Evolutionary conservation across 2,888 invertebrate genomes (phyloP), one percentile per base, ranked within the genome.

Genomic region (Aleiodes alternator): DNA sequence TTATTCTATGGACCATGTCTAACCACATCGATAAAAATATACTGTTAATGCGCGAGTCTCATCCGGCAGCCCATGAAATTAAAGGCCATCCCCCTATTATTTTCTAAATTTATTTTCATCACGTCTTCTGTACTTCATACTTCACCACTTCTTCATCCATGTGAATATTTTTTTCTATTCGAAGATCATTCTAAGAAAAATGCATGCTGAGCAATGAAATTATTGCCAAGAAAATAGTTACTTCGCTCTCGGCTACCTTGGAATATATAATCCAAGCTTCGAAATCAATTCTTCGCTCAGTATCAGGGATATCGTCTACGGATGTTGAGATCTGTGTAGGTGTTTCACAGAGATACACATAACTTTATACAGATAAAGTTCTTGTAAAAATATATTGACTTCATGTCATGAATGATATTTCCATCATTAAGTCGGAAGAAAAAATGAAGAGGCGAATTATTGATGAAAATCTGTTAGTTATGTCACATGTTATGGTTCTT

Each of bases 11-110:
- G 55, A 53, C 71, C 86, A 84, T 87, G 83, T 85, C 86, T 84
- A 85, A 87, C 83, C 83, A 82, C 84, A 86, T 87, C 87, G 87
- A 88, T 87, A 87, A 86, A 86, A 87, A 86, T 86, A 84, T 84
- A 82, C 80, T 76, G 72, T 73, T 69, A 56, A 77, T 76, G 75
- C 68, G 76, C 73, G 73, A 80, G 78, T 74, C 79, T 76, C 81
- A 82, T 76, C 81, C 86, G 84, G 82, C 86, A 85, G 83, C 81
- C 87, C 87, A 86, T 89, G 88, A 89, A 88, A 89, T 88, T 87
- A 86, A 85, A 84, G 83, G 80, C 81, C 84, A 82, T 83, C 85
- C 85, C 57, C 57, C 23, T 23, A 16, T 8, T 57, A 23, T 57
- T 57, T 31, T 82, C 84, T 79, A 82, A 76, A 78, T 73, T 78